Base-by-base conservation (phyloP, 2,888 invertebrate species). In the Callimorpha dominula region DNA sequence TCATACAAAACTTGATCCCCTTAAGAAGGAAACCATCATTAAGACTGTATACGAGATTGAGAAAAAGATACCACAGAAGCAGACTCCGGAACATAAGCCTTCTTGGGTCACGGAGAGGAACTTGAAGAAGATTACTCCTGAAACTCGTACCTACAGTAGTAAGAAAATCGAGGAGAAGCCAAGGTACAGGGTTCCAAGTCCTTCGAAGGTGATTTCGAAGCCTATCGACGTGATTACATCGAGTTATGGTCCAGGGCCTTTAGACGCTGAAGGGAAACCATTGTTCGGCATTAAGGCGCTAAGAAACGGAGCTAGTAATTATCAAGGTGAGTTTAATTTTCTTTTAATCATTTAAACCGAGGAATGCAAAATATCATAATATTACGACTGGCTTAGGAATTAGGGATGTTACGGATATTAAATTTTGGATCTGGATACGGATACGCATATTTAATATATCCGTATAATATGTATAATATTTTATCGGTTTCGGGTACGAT, bases 181-280 rank as follows among this genome's bases (percentile, higher is more conserved):
- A 1, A 94, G 93, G 73, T 93, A 93, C 79, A 88, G 95, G 42
- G 90, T 93, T 14, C 81, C 90, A 40, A 94, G 93, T 86, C 92
- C 92, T n/a, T 90, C 94, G 43, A 92, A 95, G 84, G 87, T 89
- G 76, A 88, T 93, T 72, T 82, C 94, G 73, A 90, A 96, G 85
- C 95, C 96, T 0, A 96, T 96, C 0, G 97, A 97, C 88, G 96
- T 96, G 49, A 97, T 98, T 74, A 98, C 97, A 5, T 98, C 98
- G 2, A 97, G 98, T 89, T 98, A 98, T 90, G 98, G 98, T 2
- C 97, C 98, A 2, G 98, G 98, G 0, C 98, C 98, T 46, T 97
- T 97, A 4, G 98, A 98, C 88, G 97, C 98, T 80, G 97, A 97
- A 82, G 98, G 98, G 15, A 95, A 96, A 73, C 98, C 98, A 42